phyloP scores from a whole-genome alignment of 2,113 vertebrate genomes.

The Psittacara wagleri region DNA sequence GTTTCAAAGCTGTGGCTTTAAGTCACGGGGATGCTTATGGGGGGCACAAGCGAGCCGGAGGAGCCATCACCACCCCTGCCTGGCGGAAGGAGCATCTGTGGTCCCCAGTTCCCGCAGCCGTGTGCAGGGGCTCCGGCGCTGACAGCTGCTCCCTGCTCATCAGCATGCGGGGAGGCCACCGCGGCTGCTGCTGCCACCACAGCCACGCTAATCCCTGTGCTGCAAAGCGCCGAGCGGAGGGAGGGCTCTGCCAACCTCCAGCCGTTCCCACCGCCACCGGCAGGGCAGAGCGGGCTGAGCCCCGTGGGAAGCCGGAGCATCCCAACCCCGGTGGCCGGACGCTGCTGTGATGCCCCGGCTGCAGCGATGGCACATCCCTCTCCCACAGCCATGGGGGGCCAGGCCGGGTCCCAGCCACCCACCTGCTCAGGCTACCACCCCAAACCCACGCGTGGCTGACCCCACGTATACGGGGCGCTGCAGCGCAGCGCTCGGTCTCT shows the following conservation, averaged over 20 bases:
- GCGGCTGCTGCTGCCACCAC: background rate
- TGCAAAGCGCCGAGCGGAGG: background rate
- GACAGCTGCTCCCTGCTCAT: background rate
- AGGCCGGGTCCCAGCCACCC: background rate
- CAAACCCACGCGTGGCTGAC: background rate
- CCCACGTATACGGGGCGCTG: background rate
- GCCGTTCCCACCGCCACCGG: background rate
- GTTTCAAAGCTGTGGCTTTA: background rate
- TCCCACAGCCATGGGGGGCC: background rate
- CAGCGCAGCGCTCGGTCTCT: background rate
- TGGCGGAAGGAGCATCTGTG: fast-evolving
- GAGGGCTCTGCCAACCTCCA: background rate
- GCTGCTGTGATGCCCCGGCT: background rate
- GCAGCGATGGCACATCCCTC: fast-evolving
- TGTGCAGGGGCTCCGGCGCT: background rate
- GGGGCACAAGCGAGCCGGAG: background rate
- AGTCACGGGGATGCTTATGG: background rate
- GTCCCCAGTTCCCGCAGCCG: background rate
- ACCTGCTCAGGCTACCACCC: background rate
- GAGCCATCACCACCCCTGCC: background rate
- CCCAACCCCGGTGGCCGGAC: background rate
- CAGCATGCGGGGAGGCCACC: constrained; percentile 30
- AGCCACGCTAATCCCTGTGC: constrained; percentile 1
- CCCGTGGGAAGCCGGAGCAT: background rate
- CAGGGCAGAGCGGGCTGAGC: background rate